Conservation (phyloP, 2,888 invertebrate species). For the Globia sparganii region DNA sequence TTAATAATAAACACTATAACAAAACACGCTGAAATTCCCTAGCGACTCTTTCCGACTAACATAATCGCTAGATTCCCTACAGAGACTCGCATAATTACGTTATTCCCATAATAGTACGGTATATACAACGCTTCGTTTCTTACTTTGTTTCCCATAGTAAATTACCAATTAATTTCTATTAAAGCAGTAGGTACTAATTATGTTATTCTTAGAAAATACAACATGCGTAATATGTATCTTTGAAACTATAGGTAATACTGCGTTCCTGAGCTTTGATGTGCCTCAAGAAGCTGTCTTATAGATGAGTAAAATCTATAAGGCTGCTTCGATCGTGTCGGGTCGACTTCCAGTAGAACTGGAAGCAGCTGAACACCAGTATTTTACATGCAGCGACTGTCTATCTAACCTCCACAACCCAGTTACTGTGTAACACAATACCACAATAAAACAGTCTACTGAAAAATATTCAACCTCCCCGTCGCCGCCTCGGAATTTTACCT, state of each 20-base stretch:
- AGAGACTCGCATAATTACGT: not conserved
- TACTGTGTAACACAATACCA: too few species aligned
- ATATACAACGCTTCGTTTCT: not conserved
- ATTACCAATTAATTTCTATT: conserved; percentile 22
- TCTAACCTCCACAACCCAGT: too few species aligned
- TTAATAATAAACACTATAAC: conserved; percentile 8
- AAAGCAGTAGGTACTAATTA: not conserved
- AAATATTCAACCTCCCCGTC: too few species aligned
- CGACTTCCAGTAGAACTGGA: too few species aligned
- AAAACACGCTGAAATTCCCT: conserved; percentile 32
- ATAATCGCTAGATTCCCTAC: conserved; percentile 22
- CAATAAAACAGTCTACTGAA: too few species aligned
- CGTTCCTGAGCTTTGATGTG: not conserved
- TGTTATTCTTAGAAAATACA: not conserved
- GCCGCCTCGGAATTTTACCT: too few species aligned
- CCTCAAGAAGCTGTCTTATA: not conserved
- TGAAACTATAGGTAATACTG: not conserved
- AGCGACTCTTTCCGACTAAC: conserved; percentile 11
- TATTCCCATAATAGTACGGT: conserved; percentile 4
- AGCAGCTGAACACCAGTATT: too few species aligned
- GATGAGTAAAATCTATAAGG: too few species aligned
- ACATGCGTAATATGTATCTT: not conserved
- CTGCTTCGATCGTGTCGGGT: too few species aligned
- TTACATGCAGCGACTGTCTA: too few species aligned
- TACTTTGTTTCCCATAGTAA: conserved; percentile 12